Base-by-base conservation (phyloP, 1,140 invertebrate species). In the Drosophila ercepeae region DNA sequence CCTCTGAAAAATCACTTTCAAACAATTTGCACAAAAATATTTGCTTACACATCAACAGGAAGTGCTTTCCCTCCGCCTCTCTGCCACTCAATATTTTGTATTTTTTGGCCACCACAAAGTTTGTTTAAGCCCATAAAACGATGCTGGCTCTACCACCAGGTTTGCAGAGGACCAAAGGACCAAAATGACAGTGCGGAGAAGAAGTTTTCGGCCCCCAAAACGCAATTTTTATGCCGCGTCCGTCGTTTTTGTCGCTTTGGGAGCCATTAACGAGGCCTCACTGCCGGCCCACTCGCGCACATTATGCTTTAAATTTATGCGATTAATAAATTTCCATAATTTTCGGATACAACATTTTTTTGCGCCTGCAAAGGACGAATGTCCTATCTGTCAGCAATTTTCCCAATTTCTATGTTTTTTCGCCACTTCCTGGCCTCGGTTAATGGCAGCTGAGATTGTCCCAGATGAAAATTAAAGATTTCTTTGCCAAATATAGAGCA, bases 301-400 rank as follows among this genome's bases (percentile, higher is more conserved):
- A 86, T 86, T 86, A 88, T 79, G 82, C 68, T 81, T 75, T 70
- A 88, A 86, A 88, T 86, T 86, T 86, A 86, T 86, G 82, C 88
- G 82, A 86, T 86, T 86, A 86, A 86, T 86, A 86, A 86, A 86
- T 86, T 86, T 86, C 82, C 82, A 86, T 86, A 86, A 88, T 86
- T 86, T 76, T 79, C 29, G 53, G 57, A 67, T 68, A 68, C 64
- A 67, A 50, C 46, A 42, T 59, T 50, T 42, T 65, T 34, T 45
- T 5, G 65, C 41, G 59, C 54, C 48, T 72, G 16, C 49, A 55
- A 16, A 18, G 16, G 51, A 70, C 59, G 59, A 74, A 59, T 75
- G 71, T 78, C 53, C 46, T 34, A 36, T 58, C 77, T 82, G 77
- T 81, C 77, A 81, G 77, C 77, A 60, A 16, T 45, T 54, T 72